phyloP scores from a whole-genome alignment of 2,113 vertebrate species.

The Petrocephalus microphthalmus region DNA sequence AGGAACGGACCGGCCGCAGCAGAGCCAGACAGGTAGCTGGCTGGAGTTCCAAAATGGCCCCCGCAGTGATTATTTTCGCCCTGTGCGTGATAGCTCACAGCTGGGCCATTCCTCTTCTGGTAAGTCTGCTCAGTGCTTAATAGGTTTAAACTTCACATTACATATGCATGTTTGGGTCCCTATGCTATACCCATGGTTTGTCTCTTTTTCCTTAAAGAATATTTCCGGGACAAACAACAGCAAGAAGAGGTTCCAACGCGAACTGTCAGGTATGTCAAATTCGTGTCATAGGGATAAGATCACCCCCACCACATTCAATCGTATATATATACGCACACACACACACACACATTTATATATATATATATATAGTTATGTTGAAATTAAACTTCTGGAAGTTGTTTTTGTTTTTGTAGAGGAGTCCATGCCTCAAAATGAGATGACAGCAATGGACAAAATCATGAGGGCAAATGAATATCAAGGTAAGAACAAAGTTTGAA shows the following conservation, averaged over 20 bases:
- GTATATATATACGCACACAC: neutral
- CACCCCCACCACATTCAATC: neutral
- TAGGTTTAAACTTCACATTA: neutral
- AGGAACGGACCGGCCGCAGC: conserved; percentile 14
- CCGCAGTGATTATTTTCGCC: conserved; percentile 31
- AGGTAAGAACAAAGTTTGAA: conserved; percentile 35
- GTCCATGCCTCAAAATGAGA: conserved; percentile 27
- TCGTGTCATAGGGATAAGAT: neutral
- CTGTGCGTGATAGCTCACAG: conserved; percentile 38
- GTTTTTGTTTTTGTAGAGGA: conserved; percentile 33
- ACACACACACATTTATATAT: no score
- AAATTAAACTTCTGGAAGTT: neutral
- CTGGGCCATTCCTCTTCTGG: conserved; percentile 45
- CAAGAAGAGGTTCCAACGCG: conserved; percentile 33
- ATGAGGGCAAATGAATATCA: conserved; percentile 56
- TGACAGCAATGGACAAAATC: conserved; percentile 60
- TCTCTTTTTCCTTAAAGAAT: conserved; percentile 42
- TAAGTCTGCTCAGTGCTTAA: conserved; percentile 30
- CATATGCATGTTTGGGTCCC: neutral
- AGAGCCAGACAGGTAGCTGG: conserved; percentile 38
- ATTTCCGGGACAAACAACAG: conserved; percentile 43
- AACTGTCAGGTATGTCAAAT: conserved; percentile 15
- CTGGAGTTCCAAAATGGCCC: conserved; percentile 29
- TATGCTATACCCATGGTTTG: neutral
- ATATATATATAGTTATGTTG: neutral